Percentiles rank a stretch among this genome's conserved stretches.
Evolutionary conservation across 1,140 invertebrate genomes (phyloP).

Genomic region (Gryon sp.): DNA sequence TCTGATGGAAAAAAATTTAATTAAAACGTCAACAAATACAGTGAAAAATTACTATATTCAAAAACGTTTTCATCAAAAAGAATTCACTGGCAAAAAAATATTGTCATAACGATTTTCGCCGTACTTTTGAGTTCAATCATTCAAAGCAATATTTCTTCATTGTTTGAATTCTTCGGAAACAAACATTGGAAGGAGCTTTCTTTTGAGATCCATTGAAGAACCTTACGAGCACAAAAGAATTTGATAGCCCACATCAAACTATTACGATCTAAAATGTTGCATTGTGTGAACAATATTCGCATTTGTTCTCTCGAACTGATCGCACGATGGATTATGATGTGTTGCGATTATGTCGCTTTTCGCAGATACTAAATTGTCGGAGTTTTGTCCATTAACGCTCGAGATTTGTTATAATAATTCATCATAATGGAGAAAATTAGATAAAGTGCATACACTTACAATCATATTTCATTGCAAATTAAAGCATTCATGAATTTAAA

Average conservation of each 20-base stretch:
- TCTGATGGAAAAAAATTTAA: no score
- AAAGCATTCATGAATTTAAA: constrained; percentile 43
- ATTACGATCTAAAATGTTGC: constrained; percentile 29
- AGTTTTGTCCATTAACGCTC: constrained; percentile 20
- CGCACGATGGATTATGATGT: constrained; percentile 43
- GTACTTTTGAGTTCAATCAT: not conserved
- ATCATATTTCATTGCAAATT: constrained; percentile 35
- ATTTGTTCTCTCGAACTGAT: constrained; percentile 10
- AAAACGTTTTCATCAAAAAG: no score
- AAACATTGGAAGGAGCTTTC: constrained; percentile 15
- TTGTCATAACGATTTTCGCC: constrained; percentile 17
- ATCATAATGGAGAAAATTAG: constrained; percentile 32
- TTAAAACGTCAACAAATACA: no score
- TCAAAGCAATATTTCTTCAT: constrained; percentile 32
- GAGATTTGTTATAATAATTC: constrained; percentile 39
- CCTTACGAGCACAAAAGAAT: constrained; percentile 52
- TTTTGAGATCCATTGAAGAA: constrained; percentile 27
- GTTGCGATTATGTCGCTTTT: constrained; percentile 10
- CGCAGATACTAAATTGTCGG: constrained; percentile 9
- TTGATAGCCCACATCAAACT: constrained; percentile 29
- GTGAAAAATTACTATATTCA: no score
- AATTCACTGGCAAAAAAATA: no score
- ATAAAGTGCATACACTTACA: constrained; percentile 32
- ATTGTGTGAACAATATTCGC: constrained; percentile 33
- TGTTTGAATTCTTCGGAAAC: constrained; percentile 32